phyloP scores from a whole-genome alignment of 2,888 invertebrate genomes.

The Liopterus haemorrhoidalis region DNA sequence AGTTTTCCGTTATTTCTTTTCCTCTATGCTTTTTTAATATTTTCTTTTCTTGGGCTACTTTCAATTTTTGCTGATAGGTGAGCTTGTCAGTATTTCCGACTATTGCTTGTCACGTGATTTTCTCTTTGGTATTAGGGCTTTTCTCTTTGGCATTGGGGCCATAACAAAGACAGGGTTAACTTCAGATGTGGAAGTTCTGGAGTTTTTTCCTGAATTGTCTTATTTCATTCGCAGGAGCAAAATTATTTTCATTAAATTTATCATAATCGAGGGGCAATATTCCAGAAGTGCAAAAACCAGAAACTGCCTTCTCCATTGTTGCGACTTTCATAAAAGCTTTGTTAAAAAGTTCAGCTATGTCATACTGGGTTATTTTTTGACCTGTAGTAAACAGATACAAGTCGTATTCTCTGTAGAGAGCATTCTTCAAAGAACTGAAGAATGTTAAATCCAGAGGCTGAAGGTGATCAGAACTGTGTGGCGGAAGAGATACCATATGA shows the following conservation, averaged over 20 bases:
- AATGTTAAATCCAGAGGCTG: slow-evolving; percentile 4
- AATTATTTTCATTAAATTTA: slow-evolving; percentile 23
- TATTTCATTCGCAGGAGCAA: slow-evolving; percentile 17
- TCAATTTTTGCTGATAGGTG: too few relatives aligned
- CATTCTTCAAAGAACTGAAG: slow-evolving; percentile 16
- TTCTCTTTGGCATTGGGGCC: slow-evolving; percentile 17
- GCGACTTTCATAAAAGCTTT: slow-evolving; percentile 16
- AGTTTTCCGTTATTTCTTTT: slow-evolving; percentile 4
- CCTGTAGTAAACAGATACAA: too few relatives aligned
- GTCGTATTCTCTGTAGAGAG: too few relatives aligned
- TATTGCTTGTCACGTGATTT: not conserved
- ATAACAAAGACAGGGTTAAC: slow-evolving; percentile 14
- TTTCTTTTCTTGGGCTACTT: too few relatives aligned
- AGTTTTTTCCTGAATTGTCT: too few relatives aligned
- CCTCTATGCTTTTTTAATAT: too few relatives aligned
- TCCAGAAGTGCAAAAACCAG: slow-evolving; percentile 24
- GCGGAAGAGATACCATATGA: slow-evolving; percentile 15
- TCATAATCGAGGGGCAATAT: slow-evolving; percentile 21
- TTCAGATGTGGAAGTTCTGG: too few relatives aligned
- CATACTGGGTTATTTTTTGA: slow-evolving; percentile 26
- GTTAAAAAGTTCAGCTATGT: slow-evolving; percentile 26
- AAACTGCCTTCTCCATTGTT: slow-evolving; percentile 23
- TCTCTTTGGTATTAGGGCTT: slow-evolving; percentile 4
- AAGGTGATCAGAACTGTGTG: slow-evolving; percentile 12
- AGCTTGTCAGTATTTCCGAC: too few relatives aligned